Conservation (phyloP, 2,888 invertebrate species). For the Tubulanus polymorphus region DNA sequence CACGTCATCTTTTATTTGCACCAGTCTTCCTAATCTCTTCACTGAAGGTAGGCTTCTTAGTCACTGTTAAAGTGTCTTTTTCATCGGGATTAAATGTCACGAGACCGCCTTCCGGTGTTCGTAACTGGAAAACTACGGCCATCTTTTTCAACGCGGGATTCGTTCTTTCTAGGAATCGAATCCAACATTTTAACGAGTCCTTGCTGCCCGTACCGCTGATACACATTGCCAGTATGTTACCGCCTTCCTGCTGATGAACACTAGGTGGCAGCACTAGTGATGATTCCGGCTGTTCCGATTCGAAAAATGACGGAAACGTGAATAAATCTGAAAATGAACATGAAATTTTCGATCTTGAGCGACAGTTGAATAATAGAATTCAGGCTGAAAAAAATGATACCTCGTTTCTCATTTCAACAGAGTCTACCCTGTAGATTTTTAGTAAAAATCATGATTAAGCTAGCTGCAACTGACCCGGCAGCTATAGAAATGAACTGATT, state of each 20-base stretch:
- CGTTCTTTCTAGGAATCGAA: constrained; percentile 64
- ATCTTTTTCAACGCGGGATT: constrained; percentile 71
- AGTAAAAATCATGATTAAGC: too few relatives aligned
- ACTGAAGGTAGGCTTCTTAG: too few relatives aligned
- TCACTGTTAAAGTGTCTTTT: too few relatives aligned
- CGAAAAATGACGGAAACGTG: constrained; percentile 29
- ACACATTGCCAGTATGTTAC: constrained; percentile 79
- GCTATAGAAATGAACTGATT: too few relatives aligned
- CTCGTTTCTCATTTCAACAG: too few relatives aligned
- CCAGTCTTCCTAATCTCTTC: too few relatives aligned
- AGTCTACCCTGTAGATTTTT: too few relatives aligned
- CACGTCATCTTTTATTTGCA: too few relatives aligned
- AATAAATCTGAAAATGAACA: constrained; percentile 28
- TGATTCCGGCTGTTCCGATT: constrained; percentile 26
- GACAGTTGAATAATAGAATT: too few relatives aligned
- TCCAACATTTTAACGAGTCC: constrained; percentile 79
- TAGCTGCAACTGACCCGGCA: too few relatives aligned
- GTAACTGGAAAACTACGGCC: constrained; percentile 81
- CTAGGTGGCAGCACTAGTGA: constrained; percentile 58
- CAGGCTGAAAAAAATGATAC: too few relatives aligned
- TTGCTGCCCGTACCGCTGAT: constrained; percentile 81
- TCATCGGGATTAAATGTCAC: constrained; percentile 17
- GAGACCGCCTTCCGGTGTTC: constrained; percentile 59
- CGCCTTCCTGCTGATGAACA: constrained; percentile 90
- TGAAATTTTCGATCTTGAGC: too few relatives aligned